A percentile compares a stretch with the other conserved stretches of the same genome.
Evolutionary conservation across 2,888 invertebrate species (phyloP).

Genomic region (Nephrotoma guestfalica): DNA sequence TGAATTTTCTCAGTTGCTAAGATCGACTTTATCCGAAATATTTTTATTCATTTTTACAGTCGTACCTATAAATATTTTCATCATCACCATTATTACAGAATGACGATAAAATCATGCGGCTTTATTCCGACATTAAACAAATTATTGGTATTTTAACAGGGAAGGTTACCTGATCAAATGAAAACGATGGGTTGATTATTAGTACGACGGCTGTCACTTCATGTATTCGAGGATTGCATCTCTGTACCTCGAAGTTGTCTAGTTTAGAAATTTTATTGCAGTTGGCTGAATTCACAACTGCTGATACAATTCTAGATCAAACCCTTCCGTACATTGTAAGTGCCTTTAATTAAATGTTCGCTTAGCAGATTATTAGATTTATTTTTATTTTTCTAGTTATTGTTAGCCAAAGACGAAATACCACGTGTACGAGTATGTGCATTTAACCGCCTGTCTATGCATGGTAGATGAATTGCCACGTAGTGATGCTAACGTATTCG

Average conservation of each 20-base stretch:
- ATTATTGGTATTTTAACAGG: conserved; percentile 59
- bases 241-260: conserved; percentile 70
- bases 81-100: conserved; percentile 67
- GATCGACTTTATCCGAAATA: conserved; percentile 83
- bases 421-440: conserved; percentile 80
- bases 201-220: conserved; percentile 83
- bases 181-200: conserved; percentile 61
- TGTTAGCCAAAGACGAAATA: conserved; percentile 63
- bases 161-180: conserved; percentile 26
- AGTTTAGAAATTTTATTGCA: conserved; percentile 71
- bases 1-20: conserved; percentile 81
- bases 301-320: conserved; percentile 85
- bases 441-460: conserved; percentile 68
- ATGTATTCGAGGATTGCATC: conserved; percentile 68
- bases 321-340: conserved; percentile 86
- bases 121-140: conserved; percentile 68
- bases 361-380: neutral
- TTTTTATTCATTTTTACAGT: conserved; percentile 88
- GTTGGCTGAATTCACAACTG: conserved; percentile 67
- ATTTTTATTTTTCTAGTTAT: conserved; percentile 44
- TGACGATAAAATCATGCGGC: conserved; percentile 74
- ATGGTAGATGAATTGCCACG: conserved; percentile 58
- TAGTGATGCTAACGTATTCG: conserved; percentile 88
- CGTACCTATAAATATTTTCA: conserved; percentile 86
- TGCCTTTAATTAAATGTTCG: conserved; percentile 15